Conservation (phyloP, 2,888 invertebrate species). For the Entomobrya proxima region DNA sequence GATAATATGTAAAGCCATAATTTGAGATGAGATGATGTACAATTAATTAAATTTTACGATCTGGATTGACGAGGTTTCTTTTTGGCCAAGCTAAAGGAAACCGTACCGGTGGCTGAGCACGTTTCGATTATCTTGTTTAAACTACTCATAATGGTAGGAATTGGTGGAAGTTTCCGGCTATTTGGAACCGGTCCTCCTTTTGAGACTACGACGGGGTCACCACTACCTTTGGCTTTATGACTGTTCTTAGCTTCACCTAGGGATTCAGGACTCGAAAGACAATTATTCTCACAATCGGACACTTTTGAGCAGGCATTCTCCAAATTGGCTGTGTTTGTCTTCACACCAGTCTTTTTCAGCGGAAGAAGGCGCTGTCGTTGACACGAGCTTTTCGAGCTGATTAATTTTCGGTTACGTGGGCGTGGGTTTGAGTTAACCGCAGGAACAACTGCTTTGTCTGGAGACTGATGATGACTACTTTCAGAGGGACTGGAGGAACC, state of each 20-base stretch:
- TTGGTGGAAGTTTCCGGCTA: not conserved
- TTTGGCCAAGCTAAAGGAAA: constrained; percentile 42
- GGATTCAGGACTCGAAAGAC: constrained; percentile 20
- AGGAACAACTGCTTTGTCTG: too few relatives aligned
- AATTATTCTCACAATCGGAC: not conserved
- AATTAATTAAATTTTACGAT: too few relatives aligned
- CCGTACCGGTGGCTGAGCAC: constrained; percentile 35
- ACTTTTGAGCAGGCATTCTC: constrained; percentile 38
- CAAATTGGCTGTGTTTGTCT: not conserved
- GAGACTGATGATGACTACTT: too few relatives aligned
- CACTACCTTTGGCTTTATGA: not conserved
- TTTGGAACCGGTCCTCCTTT: not conserved
- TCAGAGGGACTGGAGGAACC: not conserved
- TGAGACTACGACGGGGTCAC: not conserved
- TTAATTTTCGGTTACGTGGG: not conserved
- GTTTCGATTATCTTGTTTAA: constrained; percentile 32
- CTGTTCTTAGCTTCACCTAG: not conserved
- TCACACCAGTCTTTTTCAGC: not conserved
- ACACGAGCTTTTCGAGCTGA: not conserved
- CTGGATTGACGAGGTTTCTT: constrained; percentile 32
- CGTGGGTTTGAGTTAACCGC: not conserved
- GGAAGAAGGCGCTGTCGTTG: not conserved
- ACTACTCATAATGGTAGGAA: constrained; percentile 35
- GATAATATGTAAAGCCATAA: not conserved
- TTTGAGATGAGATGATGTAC: not conserved